A percentile compares a stretch with the other conserved stretches of the same genome.
These are phyloP conservation scores for Leucophenga montana DNA, from an alignment of 2,888 invertebrate genomes.

Conservation along the genomic window DNA sequence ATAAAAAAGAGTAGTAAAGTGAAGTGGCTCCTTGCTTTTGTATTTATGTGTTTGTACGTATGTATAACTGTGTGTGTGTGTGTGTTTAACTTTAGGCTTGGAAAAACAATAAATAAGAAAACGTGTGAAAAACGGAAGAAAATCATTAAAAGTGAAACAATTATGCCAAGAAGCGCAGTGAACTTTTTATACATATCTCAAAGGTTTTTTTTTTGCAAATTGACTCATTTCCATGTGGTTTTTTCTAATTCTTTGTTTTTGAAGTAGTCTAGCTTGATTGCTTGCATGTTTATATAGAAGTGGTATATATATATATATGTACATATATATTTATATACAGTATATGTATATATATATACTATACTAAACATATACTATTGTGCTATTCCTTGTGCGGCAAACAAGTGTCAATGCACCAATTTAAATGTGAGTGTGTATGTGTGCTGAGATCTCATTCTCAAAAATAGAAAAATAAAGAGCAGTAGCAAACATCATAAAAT, in stretches of 20 bases:
- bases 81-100: slow-evolving; percentile 28
- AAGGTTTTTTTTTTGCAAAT: slow-evolving; percentile 27
- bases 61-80: no score
- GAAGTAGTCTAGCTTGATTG: slow-evolving; percentile 29
- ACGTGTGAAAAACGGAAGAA: slow-evolving; percentile 37
- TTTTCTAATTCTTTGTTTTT: no score
- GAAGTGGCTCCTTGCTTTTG: not conserved
- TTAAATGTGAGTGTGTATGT: not conserved
- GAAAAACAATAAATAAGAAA: slow-evolving; percentile 16
- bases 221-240: no score
- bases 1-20: not conserved
- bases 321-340: not conserved
- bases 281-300: no score
- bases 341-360: no score
- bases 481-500: no score
- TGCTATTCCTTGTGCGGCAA: no score
- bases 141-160: slow-evolving; percentile 37
- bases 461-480: not conserved
- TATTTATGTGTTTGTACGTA: not conserved
- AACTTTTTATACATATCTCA: slow-evolving; percentile 40
- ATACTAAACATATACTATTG: no score
- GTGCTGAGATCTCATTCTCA: not conserved
- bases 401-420: slow-evolving; percentile 38
- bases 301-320: not conserved
- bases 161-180: slow-evolving; percentile 50